Conservation (phyloP, 2,797 vertebrate species). For the Choloepus didactylus region DNA sequence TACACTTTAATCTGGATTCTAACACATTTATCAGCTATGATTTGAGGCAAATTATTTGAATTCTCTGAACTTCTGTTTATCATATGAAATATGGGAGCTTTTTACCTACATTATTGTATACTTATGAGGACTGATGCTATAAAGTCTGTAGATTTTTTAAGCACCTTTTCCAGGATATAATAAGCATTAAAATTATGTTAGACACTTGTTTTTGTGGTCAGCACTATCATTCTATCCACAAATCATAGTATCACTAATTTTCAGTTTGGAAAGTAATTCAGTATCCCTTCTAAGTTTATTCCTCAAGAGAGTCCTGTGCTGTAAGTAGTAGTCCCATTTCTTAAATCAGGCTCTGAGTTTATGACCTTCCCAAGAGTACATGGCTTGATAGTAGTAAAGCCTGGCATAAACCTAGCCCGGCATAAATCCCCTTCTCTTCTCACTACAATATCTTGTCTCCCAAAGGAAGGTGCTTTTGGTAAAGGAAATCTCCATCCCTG, state of each 20-base stretch:
- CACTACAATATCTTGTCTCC: background rate
- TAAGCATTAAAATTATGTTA: too few relatives aligned
- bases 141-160: too few relatives aligned
- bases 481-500: too few relatives aligned
- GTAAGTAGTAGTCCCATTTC: background rate
- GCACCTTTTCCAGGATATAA: too few relatives aligned
- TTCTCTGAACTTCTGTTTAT: background rate
- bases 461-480: background rate
- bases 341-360: background rate
- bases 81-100: background rate
- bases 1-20: background rate
- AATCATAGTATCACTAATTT: too few relatives aligned
- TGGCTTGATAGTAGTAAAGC: background rate
- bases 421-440: background rate
- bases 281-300: too few relatives aligned
- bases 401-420: background rate
- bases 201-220: too few relatives aligned
- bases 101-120: too few relatives aligned
- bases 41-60: background rate
- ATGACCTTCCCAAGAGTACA: background rate
- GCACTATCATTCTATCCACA: too few relatives aligned
- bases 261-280: too few relatives aligned
- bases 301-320: background rate
- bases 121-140: too few relatives aligned
- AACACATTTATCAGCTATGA: background rate